These are phyloP conservation scores for Crepidodera aurea DNA, from an alignment of 2,888 invertebrate species.

Conservation along the genomic window DNA sequence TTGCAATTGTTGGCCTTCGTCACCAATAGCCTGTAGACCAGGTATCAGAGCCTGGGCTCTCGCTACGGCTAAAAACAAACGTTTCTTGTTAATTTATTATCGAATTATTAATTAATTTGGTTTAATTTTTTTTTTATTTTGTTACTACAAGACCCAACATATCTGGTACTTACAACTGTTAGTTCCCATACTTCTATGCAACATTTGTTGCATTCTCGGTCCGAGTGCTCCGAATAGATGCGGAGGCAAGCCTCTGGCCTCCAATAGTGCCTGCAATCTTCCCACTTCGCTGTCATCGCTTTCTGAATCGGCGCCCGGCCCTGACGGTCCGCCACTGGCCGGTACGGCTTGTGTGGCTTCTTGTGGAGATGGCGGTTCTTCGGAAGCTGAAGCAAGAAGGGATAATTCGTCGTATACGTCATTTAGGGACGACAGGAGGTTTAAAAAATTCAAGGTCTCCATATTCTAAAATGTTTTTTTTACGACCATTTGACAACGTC, in stretches of 20 bases:
- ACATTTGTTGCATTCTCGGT: conserved; percentile 94
- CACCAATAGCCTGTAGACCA: conserved; percentile 90
- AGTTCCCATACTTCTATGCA: conserved; percentile 93
- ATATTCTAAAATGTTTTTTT: conserved; percentile 19
- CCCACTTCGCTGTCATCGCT: conserved; percentile 96
- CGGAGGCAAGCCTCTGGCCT: conserved; percentile 95
- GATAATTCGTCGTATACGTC: conserved; percentile 30
- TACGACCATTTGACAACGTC: conserved; percentile 26
- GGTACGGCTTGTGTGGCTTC: conserved; percentile 59
- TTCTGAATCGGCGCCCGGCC: conserved; percentile 67
- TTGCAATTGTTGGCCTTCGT: conserved; percentile 95
- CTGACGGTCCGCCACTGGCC: conserved; percentile 56
- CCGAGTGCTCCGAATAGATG: conserved; percentile 95
- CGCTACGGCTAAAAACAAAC: conserved; percentile 69
- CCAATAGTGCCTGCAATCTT: conserved; percentile 90
- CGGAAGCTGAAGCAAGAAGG: conserved; percentile 51
- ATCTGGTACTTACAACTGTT: conserved; percentile 69
- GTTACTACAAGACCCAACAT: too few relatives aligned
- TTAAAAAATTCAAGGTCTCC: conserved; percentile 32
- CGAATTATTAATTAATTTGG: too few relatives aligned
- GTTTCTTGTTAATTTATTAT: too few relatives aligned
- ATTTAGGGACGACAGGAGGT: conserved; percentile 27
- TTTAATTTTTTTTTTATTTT: too few relatives aligned
- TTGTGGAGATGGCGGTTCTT: conserved; percentile 60
- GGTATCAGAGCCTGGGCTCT: conserved; percentile 94